Percentiles rank a stretch among this genome's conserved stretches.
These are phyloP conservation scores for Xenentodon cancila DNA, from an alignment of 2,797 vertebrate species.

Conservation along the genomic window DNA sequence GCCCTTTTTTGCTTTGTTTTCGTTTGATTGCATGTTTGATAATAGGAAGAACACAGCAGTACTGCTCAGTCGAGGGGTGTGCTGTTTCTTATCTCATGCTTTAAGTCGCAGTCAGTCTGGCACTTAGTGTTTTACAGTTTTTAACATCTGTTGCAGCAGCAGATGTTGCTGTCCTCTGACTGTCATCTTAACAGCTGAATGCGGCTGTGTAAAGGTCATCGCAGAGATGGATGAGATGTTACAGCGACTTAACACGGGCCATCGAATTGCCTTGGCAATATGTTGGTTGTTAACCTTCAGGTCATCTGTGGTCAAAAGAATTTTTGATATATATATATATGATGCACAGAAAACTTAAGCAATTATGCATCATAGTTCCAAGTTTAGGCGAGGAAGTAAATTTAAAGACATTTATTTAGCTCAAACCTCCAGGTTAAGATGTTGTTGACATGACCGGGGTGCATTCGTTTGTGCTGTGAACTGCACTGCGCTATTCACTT, in stretches of 20 bases:
- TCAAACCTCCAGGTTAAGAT: constrained; percentile 1
- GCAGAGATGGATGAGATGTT: constrained; percentile 42
- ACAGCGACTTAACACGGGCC: constrained; percentile 30
- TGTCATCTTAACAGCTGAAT: constrained; percentile 61
- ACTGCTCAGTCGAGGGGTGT: constrained; percentile 38
- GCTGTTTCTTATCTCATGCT: constrained; percentile 57
- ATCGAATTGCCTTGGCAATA: constrained; percentile 43
- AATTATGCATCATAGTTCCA: no score
- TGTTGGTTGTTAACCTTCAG: constrained; percentile 46
- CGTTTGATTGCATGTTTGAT: constrained; percentile 73
- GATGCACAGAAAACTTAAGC: neutral
- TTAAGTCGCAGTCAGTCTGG: constrained; percentile 56
- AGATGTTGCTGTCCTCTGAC: constrained; percentile 70
- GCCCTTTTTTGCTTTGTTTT: constrained; percentile 46
- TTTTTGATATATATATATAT: neutral
- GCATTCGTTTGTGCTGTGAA: constrained; percentile 5
- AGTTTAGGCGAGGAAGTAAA: no score
- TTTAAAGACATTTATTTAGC: no score
- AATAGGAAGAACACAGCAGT: constrained; percentile 52
- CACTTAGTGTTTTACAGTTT: constrained; percentile 32
- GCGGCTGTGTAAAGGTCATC: constrained; percentile 67
- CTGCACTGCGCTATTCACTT: constrained; percentile 13
- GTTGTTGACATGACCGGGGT: constrained; percentile 4
- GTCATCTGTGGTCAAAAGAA: neutral
- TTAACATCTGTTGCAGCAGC: constrained; percentile 66